These are phyloP conservation scores for Hemicordylus capensis DNA, from an alignment of 2,113 vertebrate species.

Conservation along the genomic window DNA sequence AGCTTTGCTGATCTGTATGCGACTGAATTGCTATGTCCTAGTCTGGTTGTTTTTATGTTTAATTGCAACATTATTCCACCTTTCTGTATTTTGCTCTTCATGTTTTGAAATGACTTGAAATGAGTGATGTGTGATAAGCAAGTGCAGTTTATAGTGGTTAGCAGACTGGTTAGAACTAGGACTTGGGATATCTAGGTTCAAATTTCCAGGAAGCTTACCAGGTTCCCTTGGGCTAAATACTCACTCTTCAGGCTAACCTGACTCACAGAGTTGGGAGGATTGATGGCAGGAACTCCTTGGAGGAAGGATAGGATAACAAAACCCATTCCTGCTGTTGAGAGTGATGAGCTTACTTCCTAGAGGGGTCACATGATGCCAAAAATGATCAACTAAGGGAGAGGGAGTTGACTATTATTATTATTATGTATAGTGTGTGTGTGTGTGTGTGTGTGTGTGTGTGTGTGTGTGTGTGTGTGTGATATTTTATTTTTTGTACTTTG, in stretches of 20 bases:
- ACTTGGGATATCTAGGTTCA: background rate
- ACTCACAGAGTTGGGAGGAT: background rate
- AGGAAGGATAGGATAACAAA: too few species aligned
- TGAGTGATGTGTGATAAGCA: background rate
- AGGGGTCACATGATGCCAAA: too few species aligned
- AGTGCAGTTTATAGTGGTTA: too few species aligned
- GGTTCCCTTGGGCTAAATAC: background rate
- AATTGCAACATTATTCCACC: background rate
- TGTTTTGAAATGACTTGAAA: background rate
- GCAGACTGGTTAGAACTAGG: background rate
- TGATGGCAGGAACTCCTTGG: too few species aligned
- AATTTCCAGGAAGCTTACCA: background rate
- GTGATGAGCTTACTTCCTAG: too few species aligned
- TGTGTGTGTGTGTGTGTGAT: too few species aligned
- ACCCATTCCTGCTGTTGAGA: too few species aligned
- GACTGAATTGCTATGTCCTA: background rate
- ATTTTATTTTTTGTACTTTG: too few species aligned
- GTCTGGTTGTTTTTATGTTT: background rate
- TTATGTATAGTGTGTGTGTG: too few species aligned
- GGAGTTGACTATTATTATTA: too few species aligned
- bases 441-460: too few species aligned
- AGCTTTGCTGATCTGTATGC: background rate
- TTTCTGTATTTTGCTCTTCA: background rate
- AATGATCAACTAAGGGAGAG: too few species aligned
- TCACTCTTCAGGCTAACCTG: background rate